Conservation (phyloP, 1,140 invertebrate species). For the Hypothenemus hampei region DNA sequence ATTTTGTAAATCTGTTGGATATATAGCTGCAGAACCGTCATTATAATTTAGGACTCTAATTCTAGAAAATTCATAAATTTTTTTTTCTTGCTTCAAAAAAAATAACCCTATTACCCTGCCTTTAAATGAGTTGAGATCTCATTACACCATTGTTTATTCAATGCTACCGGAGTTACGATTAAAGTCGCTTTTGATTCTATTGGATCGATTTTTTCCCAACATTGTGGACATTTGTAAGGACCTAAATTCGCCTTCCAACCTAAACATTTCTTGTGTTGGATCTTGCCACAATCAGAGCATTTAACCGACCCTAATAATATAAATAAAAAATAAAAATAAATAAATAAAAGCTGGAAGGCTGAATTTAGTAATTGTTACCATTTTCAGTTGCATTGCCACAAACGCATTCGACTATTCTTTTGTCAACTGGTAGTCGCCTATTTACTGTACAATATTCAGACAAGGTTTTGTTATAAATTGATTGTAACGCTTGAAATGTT, state of each 20-base stretch:
- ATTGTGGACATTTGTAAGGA: slow-evolving; percentile 59
- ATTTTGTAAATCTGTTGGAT: slow-evolving; percentile 58
- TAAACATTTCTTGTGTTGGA: slow-evolving; percentile 60
- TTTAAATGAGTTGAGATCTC: slow-evolving; percentile 67
- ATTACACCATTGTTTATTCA: slow-evolving; percentile 68
- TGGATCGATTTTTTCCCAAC: slow-evolving; percentile 51
- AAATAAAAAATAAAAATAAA: background rate
- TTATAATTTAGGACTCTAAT: slow-evolving; percentile 57
- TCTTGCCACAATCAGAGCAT: slow-evolving; percentile 54
- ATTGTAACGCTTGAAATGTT: slow-evolving; percentile 30
- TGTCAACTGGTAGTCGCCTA: background rate
- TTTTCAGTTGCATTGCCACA: slow-evolving; percentile 40
- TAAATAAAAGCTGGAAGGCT: background rate
- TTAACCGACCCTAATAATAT: slow-evolving; percentile 35
- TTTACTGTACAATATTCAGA: slow-evolving; percentile 22
- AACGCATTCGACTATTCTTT: slow-evolving; percentile 38
- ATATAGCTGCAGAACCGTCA: slow-evolving; percentile 52
- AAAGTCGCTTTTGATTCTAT: slow-evolving; percentile 60
- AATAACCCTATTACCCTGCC: slow-evolving; percentile 25
- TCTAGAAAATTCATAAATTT: slow-evolving; percentile 5
- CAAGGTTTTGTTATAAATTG: slow-evolving; percentile 34
- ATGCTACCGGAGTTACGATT: slow-evolving; percentile 67
- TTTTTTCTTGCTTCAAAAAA: background rate
- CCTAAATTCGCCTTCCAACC: slow-evolving; percentile 46
- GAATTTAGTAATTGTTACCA: slow-evolving; percentile 11